phyloP scores from a whole-genome alignment of 2,797 vertebrate genomes.

The Arctocebus calabarensis region DNA sequence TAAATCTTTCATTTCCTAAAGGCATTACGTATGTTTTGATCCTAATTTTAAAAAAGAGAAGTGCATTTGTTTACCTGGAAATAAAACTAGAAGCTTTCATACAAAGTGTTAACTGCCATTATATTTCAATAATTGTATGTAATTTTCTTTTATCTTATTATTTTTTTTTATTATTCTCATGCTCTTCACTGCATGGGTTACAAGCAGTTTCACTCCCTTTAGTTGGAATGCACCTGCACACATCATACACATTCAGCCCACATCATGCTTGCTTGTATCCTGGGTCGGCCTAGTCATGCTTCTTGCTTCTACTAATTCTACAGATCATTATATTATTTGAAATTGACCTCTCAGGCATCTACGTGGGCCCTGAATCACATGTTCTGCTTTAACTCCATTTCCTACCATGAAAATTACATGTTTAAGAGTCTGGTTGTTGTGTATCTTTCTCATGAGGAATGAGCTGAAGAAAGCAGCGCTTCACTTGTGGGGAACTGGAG shows the following conservation, averaged over 20 bases:
- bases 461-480: neutral
- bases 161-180: neutral
- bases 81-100: neutral
- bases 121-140: neutral
- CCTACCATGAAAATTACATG: constrained; percentile 15
- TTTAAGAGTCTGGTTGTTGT: neutral
- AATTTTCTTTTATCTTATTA: neutral
- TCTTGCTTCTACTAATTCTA: neutral
- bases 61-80: neutral
- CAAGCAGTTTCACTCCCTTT: neutral
- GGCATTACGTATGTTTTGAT: neutral
- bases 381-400: neutral
- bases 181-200: neutral
- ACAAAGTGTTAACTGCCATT: neutral
- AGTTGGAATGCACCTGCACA: neutral
- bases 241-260: neutral
- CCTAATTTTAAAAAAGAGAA: neutral
- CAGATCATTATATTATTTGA: neutral
- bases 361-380: neutral
- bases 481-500: neutral
- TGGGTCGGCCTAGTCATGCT: neutral
- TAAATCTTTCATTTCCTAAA: neutral
- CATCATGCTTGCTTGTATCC: neutral
- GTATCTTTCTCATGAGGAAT: neutral
- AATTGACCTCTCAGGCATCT: neutral